Conservation (phyloP, 2,888 invertebrate genomes). For the Xanthia icteritia region DNA sequence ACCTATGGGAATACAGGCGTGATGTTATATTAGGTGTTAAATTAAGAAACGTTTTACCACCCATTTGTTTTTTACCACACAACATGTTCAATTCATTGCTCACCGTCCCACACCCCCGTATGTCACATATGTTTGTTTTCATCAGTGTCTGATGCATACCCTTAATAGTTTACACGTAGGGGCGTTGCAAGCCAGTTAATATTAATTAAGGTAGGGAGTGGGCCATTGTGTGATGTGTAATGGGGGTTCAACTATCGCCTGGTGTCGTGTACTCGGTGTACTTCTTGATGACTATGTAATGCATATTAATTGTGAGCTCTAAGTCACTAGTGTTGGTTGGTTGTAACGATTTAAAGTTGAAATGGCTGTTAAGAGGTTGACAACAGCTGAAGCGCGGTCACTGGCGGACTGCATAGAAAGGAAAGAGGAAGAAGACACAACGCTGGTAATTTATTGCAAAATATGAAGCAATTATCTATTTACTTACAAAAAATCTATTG, state of each 20-base stretch:
- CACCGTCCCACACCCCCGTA: slow-evolving; percentile 63
- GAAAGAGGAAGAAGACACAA: no score
- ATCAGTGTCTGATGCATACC: slow-evolving; percentile 83
- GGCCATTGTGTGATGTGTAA: slow-evolving; percentile 64
- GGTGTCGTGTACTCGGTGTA: slow-evolving; percentile 72
- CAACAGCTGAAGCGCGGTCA: no score
- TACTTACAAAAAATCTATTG: no score
- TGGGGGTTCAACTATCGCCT: slow-evolving; percentile 80
- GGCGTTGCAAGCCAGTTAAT: slow-evolving; percentile 81
- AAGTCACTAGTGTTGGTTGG: slow-evolving; percentile 43
- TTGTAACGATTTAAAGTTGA: neutral
- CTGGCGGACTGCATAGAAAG: no score
- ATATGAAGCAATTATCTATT: no score
- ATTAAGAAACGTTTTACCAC: neutral
- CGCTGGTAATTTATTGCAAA: no score
- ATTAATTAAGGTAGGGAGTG: slow-evolving; percentile 77
- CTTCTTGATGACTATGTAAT: slow-evolving; percentile 67
- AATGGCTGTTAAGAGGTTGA: neutral
- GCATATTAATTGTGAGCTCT: slow-evolving; percentile 64
- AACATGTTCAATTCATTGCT: slow-evolving; percentile 41
- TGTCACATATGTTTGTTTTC: slow-evolving; percentile 83
- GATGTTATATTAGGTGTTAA: neutral
- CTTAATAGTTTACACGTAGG: slow-evolving; percentile 82
- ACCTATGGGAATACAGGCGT: no score
- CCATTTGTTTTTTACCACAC: neutral